These are phyloP conservation scores for Nomada hirtipes DNA, from an alignment of 2,888 invertebrate genomes.

Conservation along the genomic window DNA sequence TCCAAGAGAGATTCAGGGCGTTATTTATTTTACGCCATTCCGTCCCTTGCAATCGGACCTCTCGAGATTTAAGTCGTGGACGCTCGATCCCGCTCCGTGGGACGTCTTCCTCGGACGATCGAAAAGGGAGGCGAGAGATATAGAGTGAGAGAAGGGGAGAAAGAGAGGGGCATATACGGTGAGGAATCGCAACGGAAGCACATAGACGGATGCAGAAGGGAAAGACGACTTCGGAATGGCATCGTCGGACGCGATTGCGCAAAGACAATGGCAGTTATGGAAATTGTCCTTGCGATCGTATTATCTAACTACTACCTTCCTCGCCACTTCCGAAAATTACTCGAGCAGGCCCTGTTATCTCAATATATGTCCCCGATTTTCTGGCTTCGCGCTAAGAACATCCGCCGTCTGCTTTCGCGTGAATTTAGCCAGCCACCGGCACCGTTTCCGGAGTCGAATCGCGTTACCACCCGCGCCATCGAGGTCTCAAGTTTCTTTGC, in stretches of 20 bases:
- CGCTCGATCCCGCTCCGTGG: slow-evolving; percentile 15
- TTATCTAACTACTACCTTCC: slow-evolving; percentile 57
- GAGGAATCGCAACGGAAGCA: slow-evolving; percentile 12
- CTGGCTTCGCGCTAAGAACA: slow-evolving; percentile 25
- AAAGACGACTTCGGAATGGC: slow-evolving; percentile 22
- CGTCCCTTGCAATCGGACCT: slow-evolving; percentile 26
- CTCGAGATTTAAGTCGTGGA: slow-evolving; percentile 33
- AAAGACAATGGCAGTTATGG: slow-evolving; percentile 52
- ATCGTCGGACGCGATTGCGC: slow-evolving; percentile 49
- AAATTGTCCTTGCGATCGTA: slow-evolving; percentile 46
- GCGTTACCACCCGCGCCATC: too few relatives aligned
- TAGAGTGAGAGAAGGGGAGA: too few relatives aligned
- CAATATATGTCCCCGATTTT: slow-evolving; percentile 34
- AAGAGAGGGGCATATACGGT: too few relatives aligned
- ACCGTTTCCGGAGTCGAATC: neutral
- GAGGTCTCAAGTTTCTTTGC: neutral
- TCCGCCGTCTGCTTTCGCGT: slow-evolving; percentile 24
- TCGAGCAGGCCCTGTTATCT: slow-evolving; percentile 42
- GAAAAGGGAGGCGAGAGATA: neutral
- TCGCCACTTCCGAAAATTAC: slow-evolving; percentile 48
- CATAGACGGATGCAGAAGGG: too few relatives aligned
- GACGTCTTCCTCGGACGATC: slow-evolving; percentile 37
- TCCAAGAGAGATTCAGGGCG: slow-evolving; percentile 6
- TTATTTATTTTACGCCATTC: slow-evolving; percentile 61
- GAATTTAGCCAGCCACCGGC: slow-evolving; percentile 11